Evolutionary conservation across 2,888 invertebrate genomes (phyloP), one percentile per base, ranked within the genome.

Genomic region (Tachina lurida): DNA sequence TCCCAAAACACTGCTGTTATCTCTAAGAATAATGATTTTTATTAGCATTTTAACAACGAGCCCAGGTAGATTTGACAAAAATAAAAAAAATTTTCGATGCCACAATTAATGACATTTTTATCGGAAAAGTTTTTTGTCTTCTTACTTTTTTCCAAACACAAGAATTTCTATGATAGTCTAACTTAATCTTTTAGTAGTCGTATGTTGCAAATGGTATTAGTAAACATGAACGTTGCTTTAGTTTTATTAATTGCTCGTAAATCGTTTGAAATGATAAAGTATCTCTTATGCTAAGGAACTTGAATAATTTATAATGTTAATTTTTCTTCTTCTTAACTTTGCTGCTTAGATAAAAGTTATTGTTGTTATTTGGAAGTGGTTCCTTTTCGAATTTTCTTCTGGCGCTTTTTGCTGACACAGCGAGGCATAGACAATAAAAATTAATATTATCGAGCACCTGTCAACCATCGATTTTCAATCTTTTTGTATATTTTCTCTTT

Each of bases 181-280:
- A 56, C 47, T 74, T 58, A 13, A 67, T 45, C 58, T 13, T 56
- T 49, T 8, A 31, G 73, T 31, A 31, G 31, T 31, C 31, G 31
- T 74, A 43, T 76, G 67, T 47, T 39, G 78, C 71, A 60, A 74
- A 60, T 47, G 63, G 13, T 52, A 15, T 5, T 31, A 5, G 31
- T 31, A 31, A 31, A 41, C 17, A 43, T 49, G 63, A n/a, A 73
- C 4, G 56, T 60, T 73, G 75, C 60, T 41, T 62, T 68, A 60
- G 43, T 78, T 85, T 86, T 86, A 83, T 83, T 86, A 86, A 86
- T 86, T 86, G 83, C 79, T 80, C 86, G 67, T 86, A 80, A 86
- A 83, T 80, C 79, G 71, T 56, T 79, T 86, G 68, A 60, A 71
- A 76, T 68, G 86, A 86, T 83, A 83, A 83, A 83, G 73, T 86